A percentile compares a stretch with the other conserved stretches of the same genome.
phyloP scores from a whole-genome alignment of 2,888 invertebrate genomes.

The Smittia aterrima region DNA sequence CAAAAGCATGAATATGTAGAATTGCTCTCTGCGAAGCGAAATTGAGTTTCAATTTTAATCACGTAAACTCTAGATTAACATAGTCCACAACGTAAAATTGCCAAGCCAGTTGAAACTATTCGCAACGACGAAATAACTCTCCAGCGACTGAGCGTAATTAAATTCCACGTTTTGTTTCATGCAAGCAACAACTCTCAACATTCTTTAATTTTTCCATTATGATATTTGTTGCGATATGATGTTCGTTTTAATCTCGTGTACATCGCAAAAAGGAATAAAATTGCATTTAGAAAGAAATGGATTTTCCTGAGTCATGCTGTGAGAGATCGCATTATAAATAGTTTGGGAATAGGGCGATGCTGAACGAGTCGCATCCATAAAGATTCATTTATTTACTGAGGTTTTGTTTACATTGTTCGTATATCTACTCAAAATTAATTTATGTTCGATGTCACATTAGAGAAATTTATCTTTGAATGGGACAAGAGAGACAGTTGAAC shows the following conservation, averaged over 20 bases:
- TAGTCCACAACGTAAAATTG: too few species aligned
- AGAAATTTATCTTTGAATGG: neutral
- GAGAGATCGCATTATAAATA: neutral
- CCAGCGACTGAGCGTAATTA: neutral
- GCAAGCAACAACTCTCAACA: neutral
- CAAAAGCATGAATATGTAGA: too few species aligned
- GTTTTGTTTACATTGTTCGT: constrained; percentile 32
- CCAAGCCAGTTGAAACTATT: neutral
- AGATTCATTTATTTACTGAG: constrained; percentile 30
- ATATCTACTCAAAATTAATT: constrained; percentile 25
- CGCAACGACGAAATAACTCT: neutral
- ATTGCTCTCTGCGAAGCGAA: neutral
- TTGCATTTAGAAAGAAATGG: neutral
- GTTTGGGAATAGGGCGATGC: neutral
- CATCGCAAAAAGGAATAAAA: neutral
- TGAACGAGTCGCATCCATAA: neutral
- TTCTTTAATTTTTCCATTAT: neutral
- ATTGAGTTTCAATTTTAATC: constrained; percentile 7
- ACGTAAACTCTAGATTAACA: neutral
- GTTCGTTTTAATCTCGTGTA: neutral
- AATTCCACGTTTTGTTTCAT: neutral
- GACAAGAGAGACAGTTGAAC: neutral
- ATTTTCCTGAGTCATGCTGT: constrained; percentile 22
- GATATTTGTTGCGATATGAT: neutral
- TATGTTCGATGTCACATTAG: constrained; percentile 27